Base-by-base conservation (phyloP, 1,140 invertebrate species). In the Drosophila takahashii region DNA sequence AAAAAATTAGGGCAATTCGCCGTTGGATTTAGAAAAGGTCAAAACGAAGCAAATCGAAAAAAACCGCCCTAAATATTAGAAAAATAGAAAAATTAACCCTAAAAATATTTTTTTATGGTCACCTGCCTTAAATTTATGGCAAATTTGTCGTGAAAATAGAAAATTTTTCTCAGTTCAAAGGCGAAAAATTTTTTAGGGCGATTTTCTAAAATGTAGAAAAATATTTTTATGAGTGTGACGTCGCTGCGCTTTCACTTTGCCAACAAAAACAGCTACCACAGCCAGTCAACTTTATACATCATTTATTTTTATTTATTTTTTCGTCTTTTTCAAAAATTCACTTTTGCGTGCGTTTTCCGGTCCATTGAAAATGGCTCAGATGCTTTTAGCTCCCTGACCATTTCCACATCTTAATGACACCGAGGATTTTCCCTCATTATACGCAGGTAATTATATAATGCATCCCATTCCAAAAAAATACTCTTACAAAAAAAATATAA, bases 221-320 rank as follows among this genome's bases (percentile, higher is more conserved):
- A n/a, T n/a, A n/a, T n/a, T n/a, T n/a, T n/a, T n/a, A n/a, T n/a
- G n/a, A n/a, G n/a, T n/a, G n/a, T n/a, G 66, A 67, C 72, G 72
- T 11, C 39, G 77, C 56, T 61, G 77, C 81, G 83, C 83, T 87
- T 87, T 87, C 83, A 87, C 83, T 87, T 87, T 87, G 79, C 70
- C 78, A 47, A 44, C 16, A 44, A 47, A 42, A 80, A 48, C 54
- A 51, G 1, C 15, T 54, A 42, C n/a, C 56, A 57, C 56, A 44
- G 48, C 66, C 53, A 69, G 67, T 72, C 66, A 71, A 71, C 67
- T 70, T 71, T 73, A 60, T 73, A 59, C 67, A 73, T 72, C 54
- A 59, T 81, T 66, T 80, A 81, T 74, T 73, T 87, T 86, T 77
- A 62, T 65, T 44, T 60, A 57, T 67, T 77, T 86, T 85, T 80